phyloP scores from a whole-genome alignment of 2,797 vertebrate species.

The Graptemys geographica region DNA sequence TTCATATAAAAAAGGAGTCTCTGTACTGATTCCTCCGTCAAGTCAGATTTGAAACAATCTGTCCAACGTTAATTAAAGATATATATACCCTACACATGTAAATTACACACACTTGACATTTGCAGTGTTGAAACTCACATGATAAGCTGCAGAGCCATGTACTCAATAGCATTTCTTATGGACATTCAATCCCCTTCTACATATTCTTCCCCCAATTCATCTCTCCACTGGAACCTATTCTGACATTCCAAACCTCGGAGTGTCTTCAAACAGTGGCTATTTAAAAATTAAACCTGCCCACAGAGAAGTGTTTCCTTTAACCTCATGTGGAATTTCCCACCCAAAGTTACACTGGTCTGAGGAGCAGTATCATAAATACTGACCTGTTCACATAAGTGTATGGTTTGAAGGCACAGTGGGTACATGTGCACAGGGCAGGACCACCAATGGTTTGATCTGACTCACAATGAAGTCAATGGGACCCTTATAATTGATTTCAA shows the following conservation, averaged over 20 bases:
- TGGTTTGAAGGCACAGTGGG: not conserved
- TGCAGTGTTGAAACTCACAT: not conserved
- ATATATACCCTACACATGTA: not conserved
- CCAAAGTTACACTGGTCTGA: not conserved
- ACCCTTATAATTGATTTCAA: not conserved
- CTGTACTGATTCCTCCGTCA: not conserved
- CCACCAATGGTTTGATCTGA: not conserved
- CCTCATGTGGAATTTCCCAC: not conserved
- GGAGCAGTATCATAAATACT: not conserved
- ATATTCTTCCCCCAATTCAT: not conserved
- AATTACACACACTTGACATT: not conserved
- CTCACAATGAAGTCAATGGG: not conserved
- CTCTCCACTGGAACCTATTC: not conserved
- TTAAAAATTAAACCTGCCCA: not conserved
- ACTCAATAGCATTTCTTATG: not conserved
- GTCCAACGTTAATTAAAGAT: not conserved
- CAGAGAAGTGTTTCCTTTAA: not conserved
- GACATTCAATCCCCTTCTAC: not conserved
- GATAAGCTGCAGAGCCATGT: not conserved
- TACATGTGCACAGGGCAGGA: not conserved
- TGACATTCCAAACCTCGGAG: not conserved
- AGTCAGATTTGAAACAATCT: not conserved
- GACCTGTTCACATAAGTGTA: not conserved
- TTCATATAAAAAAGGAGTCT: slow-evolving; percentile 9
- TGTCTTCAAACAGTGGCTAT: not conserved